Conservation (phyloP, 1,140 invertebrate species). For the Drosophila virilis region DNA sequence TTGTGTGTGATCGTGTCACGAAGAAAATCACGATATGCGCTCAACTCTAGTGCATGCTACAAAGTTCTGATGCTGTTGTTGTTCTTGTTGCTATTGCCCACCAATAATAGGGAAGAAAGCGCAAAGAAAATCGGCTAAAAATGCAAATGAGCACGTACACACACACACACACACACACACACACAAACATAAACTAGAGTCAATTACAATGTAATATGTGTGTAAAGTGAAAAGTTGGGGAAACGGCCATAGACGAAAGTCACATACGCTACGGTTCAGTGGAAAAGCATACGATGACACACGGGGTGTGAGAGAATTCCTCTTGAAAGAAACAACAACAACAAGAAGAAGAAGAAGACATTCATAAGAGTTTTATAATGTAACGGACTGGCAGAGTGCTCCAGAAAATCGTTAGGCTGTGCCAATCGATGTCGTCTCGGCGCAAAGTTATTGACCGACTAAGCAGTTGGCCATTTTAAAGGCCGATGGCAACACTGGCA, state of each 20-base stretch:
- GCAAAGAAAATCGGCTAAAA: slow-evolving; percentile 70
- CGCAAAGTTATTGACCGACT: slow-evolving; percentile 69
- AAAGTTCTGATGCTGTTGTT: slow-evolving; percentile 26
- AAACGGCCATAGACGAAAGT: slow-evolving; percentile 37
- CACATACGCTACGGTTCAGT: slow-evolving; percentile 46
- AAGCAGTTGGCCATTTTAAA: slow-evolving; percentile 37
- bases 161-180: slow-evolving; percentile 15
- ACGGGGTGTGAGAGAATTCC: slow-evolving; percentile 47
- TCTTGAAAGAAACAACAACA: slow-evolving; percentile 5
- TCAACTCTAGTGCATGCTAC: background rate
- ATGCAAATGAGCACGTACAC: slow-evolving; percentile 78
- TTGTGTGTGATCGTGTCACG: background rate
- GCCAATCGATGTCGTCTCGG: slow-evolving; percentile 50
- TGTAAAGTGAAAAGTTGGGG: slow-evolving; percentile 11
- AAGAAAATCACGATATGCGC: background rate
- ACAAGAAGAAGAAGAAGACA: background rate
- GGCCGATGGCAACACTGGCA: slow-evolving; percentile 6
- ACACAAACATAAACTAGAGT: background rate
- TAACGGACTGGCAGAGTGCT: slow-evolving; percentile 22
- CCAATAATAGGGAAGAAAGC: slow-evolving; percentile 70
- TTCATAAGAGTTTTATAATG: slow-evolving; percentile 8
- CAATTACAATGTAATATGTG: slow-evolving; percentile 27
- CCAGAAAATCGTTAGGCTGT: slow-evolving; percentile 32
- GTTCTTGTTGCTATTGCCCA: slow-evolving; percentile 30
- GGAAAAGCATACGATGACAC: slow-evolving; percentile 38